phyloP scores from a whole-genome alignment of 2,113 vertebrate genomes.

The Hyperopisus bebe region DNA sequence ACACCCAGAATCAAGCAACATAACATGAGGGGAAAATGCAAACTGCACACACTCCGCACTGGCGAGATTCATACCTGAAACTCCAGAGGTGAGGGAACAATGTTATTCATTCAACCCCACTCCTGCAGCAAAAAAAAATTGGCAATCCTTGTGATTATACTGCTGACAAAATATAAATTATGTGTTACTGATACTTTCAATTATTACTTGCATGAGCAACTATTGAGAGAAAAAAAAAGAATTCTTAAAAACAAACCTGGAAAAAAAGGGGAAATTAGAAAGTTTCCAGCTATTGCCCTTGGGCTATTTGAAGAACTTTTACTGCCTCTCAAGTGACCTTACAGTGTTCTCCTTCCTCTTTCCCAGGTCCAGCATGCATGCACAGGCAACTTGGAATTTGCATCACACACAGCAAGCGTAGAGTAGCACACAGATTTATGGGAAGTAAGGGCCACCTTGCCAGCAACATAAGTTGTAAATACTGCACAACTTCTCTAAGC shows the following conservation, averaged over 20 bases:
- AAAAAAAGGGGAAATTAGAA: neutral
- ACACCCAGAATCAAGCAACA: neutral
- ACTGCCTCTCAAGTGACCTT: neutral
- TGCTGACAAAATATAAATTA: neutral
- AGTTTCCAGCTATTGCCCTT: too few relatives aligned
- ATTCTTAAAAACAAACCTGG: neutral
- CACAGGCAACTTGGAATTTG: neutral
- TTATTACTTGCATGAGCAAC: neutral
- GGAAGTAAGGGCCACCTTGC: neutral
- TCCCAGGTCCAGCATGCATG: neutral
- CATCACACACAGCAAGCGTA: neutral
- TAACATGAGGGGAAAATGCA: neutral
- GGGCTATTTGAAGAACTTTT: neutral
- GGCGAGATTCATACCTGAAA: neutral
- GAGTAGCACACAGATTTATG: neutral
- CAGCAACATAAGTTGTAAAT: slow-evolving; percentile 28
- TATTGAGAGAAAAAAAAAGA: neutral
- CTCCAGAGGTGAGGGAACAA: neutral
- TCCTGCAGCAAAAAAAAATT: neutral
- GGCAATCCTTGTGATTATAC: neutral
- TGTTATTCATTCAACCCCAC: neutral
- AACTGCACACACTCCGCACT: neutral
- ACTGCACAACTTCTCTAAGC: neutral
- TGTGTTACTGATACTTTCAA: neutral
- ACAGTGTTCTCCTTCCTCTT: neutral